phyloP scores from a whole-genome alignment of 2,113 vertebrate species.

The Piprites chloris region DNA sequence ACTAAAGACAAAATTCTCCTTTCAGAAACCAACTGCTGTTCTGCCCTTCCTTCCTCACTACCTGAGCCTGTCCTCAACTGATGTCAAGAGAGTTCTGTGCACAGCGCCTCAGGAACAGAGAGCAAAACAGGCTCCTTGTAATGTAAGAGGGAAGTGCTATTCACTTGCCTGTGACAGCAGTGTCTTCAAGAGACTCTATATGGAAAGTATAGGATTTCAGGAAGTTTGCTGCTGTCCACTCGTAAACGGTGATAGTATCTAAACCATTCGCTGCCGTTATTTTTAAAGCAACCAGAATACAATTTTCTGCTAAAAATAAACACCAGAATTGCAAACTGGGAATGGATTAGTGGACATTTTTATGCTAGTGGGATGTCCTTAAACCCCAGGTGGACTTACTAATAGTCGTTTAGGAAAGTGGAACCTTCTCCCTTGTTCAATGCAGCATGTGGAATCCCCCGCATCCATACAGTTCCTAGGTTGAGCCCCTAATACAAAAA shows the following conservation, averaged over 20 bases:
- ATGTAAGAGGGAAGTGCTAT: conserved; percentile 39
- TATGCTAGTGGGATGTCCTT: not conserved
- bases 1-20: not conserved
- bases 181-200: not conserved
- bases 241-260: not conserved
- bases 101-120: not conserved
- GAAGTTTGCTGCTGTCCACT: not conserved
- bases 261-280: not conserved
- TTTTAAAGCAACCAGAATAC: not conserved
- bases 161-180: conserved; percentile 13
- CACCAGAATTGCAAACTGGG: not conserved
- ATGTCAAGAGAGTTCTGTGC: conserved; percentile 28
- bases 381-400: not conserved
- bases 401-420: not conserved
- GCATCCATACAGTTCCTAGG: not conserved
- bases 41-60: not conserved
- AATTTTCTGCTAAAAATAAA: not conserved
- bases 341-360: not conserved
- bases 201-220: not conserved
- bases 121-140: not conserved
- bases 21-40: not conserved
- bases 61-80: not conserved
- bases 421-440: not conserved
- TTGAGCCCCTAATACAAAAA: not conserved
- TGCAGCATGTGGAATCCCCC: not conserved